Conservation (phyloP, 2,797 vertebrate species). For the Tapirus indicus region DNA sequence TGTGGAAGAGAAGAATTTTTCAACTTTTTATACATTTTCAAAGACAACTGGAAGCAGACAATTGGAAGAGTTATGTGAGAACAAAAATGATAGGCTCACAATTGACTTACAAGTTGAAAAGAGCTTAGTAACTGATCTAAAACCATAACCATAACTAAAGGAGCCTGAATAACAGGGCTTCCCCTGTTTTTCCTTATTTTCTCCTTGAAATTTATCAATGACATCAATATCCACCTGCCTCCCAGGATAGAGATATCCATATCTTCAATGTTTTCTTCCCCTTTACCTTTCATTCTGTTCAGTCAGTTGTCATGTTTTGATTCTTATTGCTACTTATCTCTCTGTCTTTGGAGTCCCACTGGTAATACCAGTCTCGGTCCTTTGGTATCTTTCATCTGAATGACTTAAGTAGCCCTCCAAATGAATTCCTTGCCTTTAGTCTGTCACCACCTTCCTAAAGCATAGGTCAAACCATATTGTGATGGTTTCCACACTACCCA, state of each 20-base stretch:
- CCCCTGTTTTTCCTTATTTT: neutral
- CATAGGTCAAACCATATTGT: neutral
- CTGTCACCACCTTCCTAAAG: neutral
- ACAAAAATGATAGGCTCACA: neutral
- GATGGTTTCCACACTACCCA: neutral
- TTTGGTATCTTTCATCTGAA: neutral
- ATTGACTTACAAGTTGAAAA: neutral
- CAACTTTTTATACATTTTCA: neutral
- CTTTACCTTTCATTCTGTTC: neutral
- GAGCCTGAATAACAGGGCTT: neutral
- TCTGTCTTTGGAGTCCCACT: neutral
- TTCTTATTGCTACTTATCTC: neutral
- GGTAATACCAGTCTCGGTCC: too few relatives aligned
- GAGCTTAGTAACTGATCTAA: neutral
- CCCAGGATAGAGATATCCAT: neutral
- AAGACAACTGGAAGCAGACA: neutral
- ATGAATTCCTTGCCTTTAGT: neutral
- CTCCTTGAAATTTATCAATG: neutral
- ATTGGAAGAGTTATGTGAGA: neutral
- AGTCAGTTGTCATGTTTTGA: neutral
- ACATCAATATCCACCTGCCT: neutral
- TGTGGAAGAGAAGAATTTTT: neutral
- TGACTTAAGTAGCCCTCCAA: neutral
- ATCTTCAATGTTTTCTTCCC: neutral
- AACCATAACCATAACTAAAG: neutral